A percentile compares a stretch with the other conserved stretches of the same genome.
phyloP scores from a whole-genome alignment of 2,113 vertebrate species.

The Grus americana region DNA sequence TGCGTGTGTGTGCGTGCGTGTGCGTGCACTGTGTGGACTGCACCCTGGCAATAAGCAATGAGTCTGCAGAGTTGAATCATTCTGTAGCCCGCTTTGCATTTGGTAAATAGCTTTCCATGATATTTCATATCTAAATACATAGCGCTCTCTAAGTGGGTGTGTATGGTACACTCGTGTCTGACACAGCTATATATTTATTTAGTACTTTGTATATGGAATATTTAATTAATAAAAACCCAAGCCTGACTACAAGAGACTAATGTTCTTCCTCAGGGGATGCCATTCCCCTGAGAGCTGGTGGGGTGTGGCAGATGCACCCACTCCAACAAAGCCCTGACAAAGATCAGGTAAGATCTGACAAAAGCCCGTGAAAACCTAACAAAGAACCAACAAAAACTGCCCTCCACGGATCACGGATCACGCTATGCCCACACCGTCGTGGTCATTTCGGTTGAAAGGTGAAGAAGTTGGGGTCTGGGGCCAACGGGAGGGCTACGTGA shows the following conservation, averaged over 20 bases:
- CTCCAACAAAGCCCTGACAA: too few species aligned
- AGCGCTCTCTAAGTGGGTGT: background rate
- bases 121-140: background rate
- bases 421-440: too few species aligned
- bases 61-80: slow-evolving; percentile 19
- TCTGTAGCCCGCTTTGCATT: slow-evolving; percentile 17
- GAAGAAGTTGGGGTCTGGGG: too few species aligned
- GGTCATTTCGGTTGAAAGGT: too few species aligned
- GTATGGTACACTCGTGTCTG: background rate
- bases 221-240: slow-evolving; percentile 57
- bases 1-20: fast-evolving
- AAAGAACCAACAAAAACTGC: too few species aligned
- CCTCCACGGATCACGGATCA: too few species aligned
- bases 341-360: too few species aligned
- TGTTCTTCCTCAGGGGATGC: background rate
- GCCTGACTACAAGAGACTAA: background rate
- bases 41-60: background rate
- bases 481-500: too few species aligned
- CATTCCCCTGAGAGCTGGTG: background rate
- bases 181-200: slow-evolving; percentile 53
- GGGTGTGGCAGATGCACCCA: too few species aligned
- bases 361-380: too few species aligned
- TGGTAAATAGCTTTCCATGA: background rate
- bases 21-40: background rate
- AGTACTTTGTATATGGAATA: slow-evolving; percentile 39